Conservation (phyloP, 2,113 vertebrate genomes). For the Equus quagga region DNA sequence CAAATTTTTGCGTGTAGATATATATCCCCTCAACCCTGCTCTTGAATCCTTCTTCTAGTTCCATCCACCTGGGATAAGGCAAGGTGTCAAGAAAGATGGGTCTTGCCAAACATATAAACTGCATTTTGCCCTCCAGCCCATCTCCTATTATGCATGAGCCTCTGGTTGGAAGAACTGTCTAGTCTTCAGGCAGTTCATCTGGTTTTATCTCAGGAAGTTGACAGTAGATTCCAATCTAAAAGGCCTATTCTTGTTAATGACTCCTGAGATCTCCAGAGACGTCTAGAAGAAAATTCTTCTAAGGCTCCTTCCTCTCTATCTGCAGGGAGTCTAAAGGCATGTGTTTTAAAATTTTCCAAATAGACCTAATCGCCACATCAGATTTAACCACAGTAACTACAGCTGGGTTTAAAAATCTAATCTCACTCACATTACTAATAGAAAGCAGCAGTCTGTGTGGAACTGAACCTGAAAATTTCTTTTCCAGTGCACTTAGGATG, state of each 20-base stretch:
- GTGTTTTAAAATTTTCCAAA: slow-evolving; percentile 51
- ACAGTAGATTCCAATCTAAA: slow-evolving; percentile 47
- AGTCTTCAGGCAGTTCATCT: neutral
- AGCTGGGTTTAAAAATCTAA: slow-evolving; percentile 22
- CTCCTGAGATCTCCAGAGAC: neutral
- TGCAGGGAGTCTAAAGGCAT: slow-evolving; percentile 42
- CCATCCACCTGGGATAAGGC: neutral
- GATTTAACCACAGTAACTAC: slow-evolving; percentile 19
- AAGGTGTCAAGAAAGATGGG: slow-evolving; percentile 17
- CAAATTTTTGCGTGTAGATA: neutral
- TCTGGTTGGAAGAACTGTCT: neutral
- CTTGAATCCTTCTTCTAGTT: neutral
- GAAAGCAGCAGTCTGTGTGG: slow-evolving; percentile 40
- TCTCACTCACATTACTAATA: neutral
- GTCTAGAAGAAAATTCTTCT: slow-evolving; percentile 53
- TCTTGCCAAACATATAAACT: neutral
- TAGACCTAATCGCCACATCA: slow-evolving; percentile 19
- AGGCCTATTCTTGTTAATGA: neutral
- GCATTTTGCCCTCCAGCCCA: neutral
- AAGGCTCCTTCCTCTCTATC: slow-evolving; percentile 11
- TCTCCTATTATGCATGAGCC: neutral
- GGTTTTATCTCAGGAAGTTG: slow-evolving; percentile 58
- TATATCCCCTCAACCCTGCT: neutral
- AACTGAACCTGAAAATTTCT: slow-evolving; percentile 24
- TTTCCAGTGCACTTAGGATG: neutral